Percentiles rank a stretch among this genome's conserved stretches.
These are phyloP conservation scores for Cyanoramphus novaezelandiae DNA, from an alignment of 2,113 vertebrate species.

Conservation along the genomic window DNA sequence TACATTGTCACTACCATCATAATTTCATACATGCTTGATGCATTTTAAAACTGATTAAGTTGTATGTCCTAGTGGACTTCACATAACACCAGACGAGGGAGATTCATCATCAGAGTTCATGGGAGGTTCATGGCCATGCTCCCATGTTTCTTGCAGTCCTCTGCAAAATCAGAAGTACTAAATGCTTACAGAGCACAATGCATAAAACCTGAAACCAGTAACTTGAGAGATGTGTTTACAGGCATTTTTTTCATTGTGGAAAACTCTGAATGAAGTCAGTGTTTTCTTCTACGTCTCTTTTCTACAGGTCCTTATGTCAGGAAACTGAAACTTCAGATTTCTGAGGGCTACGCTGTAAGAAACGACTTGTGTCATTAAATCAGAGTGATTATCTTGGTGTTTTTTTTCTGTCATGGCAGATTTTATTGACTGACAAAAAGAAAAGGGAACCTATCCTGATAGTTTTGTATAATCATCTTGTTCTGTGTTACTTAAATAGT, in stretches of 20 bases:
- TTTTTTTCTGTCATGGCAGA: background rate
- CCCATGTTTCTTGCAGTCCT: background rate
- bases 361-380: background rate
- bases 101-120: background rate
- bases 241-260: background rate
- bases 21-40: background rate
- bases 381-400: background rate
- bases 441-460: background rate
- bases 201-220: background rate
- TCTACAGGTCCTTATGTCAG: background rate
- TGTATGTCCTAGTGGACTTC: background rate
- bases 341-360: background rate
- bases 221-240: background rate
- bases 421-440: background rate
- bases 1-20: background rate
- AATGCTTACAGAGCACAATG: background rate
- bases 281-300: background rate
- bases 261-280: background rate
- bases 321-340: background rate
- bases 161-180: background rate
- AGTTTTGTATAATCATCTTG: background rate
- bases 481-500: background rate
- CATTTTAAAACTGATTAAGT: background rate
- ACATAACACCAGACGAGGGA: fast-evolving
- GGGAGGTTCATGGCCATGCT: background rate